A percentile compares a stretch with the other conserved stretches of the same genome.
phyloP scores from a whole-genome alignment of 1,140 invertebrate genomes.

The Centruroides sculpturatus region DNA sequence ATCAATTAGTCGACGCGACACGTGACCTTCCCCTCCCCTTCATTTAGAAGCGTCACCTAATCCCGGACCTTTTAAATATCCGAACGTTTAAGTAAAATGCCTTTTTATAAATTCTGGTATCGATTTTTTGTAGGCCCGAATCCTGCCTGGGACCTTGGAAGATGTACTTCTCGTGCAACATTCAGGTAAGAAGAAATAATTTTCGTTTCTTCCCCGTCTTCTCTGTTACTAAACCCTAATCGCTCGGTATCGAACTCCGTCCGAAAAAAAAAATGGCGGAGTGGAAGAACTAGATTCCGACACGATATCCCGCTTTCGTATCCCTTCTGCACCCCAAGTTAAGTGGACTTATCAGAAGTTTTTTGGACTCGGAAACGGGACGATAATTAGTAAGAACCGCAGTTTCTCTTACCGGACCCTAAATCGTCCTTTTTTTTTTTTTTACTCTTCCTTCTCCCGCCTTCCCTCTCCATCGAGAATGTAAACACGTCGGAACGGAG shows the following conservation, averaged over 20 bases:
- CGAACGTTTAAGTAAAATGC: too few species aligned
- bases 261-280: background rate
- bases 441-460: too few species aligned
- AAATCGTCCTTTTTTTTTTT: too few species aligned
- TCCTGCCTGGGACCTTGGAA: slow-evolving; percentile 55
- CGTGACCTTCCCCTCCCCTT: too few species aligned
- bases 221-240: too few species aligned
- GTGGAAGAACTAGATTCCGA: background rate
- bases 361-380: background rate
- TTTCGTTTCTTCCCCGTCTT: too few species aligned
- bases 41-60: too few species aligned
- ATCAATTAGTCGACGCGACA: too few species aligned
- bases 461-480: background rate
- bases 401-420: background rate
- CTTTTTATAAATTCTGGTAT: too few species aligned
- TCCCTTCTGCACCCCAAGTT: background rate
- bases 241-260: background rate
- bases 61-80: too few species aligned
- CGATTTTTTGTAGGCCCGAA: too few species aligned
- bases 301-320: background rate
- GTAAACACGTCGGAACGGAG: too few species aligned
- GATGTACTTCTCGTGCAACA: slow-evolving; percentile 78
- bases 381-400: slow-evolving; percentile 1
- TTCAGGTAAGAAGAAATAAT: slow-evolving; percentile 42
- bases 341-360: background rate